Percentiles rank a stretch among this genome's conserved stretches.
Evolutionary conservation across 2,888 invertebrate genomes (phyloP).

Genomic region (Glaucopsyche alexis): DNA sequence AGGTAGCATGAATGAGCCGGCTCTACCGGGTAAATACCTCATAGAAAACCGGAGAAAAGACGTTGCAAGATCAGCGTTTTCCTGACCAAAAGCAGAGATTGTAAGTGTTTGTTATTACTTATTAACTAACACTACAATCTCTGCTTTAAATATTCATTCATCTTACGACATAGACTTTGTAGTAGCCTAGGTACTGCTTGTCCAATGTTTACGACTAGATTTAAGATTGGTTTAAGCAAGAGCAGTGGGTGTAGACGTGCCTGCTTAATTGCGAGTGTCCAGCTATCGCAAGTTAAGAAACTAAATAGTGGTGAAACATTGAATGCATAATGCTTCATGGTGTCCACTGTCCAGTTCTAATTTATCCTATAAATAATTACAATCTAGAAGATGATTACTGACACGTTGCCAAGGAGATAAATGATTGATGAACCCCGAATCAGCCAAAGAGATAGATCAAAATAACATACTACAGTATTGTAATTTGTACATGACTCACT

Average conservation of each 20-base stretch:
- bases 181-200: not conserved
- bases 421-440: too few species aligned
- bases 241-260: slow-evolving; percentile 20
- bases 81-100: not conserved
- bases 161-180: slow-evolving; percentile 1
- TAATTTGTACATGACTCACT: too few species aligned
- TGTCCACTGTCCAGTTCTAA: not conserved
- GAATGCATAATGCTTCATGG: slow-evolving; percentile 20
- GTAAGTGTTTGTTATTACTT: not conserved
- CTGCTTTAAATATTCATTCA: not conserved
- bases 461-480: too few species aligned
- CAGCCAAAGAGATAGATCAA: too few species aligned
- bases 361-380: not conserved
- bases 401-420: not conserved
- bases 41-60: too few species aligned
- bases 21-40: too few species aligned
- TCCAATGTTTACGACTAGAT: slow-evolving; percentile 18
- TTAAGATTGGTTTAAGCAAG: slow-evolving; percentile 11
- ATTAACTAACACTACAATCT: not conserved
- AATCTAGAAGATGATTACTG: not conserved
- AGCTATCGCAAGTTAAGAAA: slow-evolving; percentile 17
- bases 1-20: too few species aligned
- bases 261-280: slow-evolving; percentile 27
- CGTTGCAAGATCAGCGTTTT: too few species aligned
- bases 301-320: slow-evolving; percentile 24